Percentiles rank a stretch among this genome's conserved stretches.
These are phyloP conservation scores for Nanorana parkeri DNA, from an alignment of 2,113 vertebrate species.

Conservation along the genomic window DNA sequence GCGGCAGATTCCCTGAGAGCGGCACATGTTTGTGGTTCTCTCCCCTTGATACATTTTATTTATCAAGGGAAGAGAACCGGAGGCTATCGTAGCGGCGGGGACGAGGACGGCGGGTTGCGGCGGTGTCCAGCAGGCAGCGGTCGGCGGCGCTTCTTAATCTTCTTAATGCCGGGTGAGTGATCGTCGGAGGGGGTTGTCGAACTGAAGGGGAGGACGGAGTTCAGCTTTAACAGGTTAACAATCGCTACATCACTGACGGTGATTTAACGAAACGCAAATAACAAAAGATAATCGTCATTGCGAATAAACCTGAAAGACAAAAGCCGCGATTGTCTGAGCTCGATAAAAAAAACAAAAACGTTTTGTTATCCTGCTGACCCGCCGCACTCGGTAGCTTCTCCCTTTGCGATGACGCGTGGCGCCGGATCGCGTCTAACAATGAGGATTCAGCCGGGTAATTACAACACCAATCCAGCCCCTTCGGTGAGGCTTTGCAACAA, in stretches of 20 bases:
- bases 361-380: background rate
- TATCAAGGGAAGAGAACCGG: too few relatives aligned
- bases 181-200: too few relatives aligned
- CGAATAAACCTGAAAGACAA: background rate
- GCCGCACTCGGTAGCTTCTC: background rate
- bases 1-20: too few relatives aligned
- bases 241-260: background rate
- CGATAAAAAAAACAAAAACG: background rate
- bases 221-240: slow-evolving; percentile 5
- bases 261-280: background rate
- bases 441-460: slow-evolving; percentile 46
- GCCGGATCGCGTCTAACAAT: slow-evolving; percentile 17
- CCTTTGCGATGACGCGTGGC: background rate
- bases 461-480: background rate
- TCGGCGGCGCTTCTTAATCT: too few relatives aligned
- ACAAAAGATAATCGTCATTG: background rate
- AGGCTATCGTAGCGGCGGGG: too few relatives aligned
- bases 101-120: too few relatives aligned
- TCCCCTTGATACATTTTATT: too few relatives aligned
- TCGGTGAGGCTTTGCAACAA: background rate
- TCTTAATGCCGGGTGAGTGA: too few relatives aligned
- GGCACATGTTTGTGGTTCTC: too few relatives aligned
- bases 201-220: too few relatives aligned
- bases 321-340: background rate
- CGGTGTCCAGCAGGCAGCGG: too few relatives aligned